These are phyloP conservation scores for Amazona ochrocephala DNA, from an alignment of 2,797 vertebrate genomes.

Conservation along the genomic window DNA sequence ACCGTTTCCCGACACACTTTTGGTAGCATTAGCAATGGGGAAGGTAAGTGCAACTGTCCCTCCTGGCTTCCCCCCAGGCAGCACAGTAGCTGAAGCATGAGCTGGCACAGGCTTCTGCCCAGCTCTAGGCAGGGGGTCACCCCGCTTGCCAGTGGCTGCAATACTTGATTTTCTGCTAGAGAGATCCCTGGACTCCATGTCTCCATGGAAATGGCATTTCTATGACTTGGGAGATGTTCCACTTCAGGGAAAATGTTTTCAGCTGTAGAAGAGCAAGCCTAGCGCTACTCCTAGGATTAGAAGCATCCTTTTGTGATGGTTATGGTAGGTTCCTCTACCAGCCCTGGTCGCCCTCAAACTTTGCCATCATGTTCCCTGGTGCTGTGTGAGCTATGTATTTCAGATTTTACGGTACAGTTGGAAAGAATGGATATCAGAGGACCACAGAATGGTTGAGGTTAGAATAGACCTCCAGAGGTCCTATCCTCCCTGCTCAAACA, in stretches of 20 bases:
- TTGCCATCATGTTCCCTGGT: not conserved
- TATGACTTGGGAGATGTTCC: not conserved
- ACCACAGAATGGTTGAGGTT: not conserved
- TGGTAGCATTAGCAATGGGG: fast-evolving
- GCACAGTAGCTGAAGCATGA: not conserved
- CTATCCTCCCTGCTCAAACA: not conserved
- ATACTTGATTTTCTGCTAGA: not conserved
- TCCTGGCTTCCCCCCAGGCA: not conserved
- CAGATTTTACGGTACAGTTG: not conserved
- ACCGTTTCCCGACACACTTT: fast-evolving
- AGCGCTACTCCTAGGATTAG: not conserved
- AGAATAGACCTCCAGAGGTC: not conserved
- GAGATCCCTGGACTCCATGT: not conserved
- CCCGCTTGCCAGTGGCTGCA: not conserved
- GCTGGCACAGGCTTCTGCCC: not conserved
- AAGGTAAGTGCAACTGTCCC: not conserved
- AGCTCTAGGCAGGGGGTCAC: not conserved
- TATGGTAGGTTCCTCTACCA: not conserved
- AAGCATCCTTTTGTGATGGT: not conserved
- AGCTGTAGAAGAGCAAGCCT: not conserved
- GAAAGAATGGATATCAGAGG: not conserved
- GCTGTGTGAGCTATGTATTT: not conserved
- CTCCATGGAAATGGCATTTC: not conserved
- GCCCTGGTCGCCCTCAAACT: not conserved
- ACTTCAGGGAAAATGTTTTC: not conserved